A percentile compares a stretch with the other conserved stretches of the same genome.
Evolutionary conservation across 2,113 vertebrate genomes (phyloP).

Genomic region (Asarcornis scutulata): DNA sequence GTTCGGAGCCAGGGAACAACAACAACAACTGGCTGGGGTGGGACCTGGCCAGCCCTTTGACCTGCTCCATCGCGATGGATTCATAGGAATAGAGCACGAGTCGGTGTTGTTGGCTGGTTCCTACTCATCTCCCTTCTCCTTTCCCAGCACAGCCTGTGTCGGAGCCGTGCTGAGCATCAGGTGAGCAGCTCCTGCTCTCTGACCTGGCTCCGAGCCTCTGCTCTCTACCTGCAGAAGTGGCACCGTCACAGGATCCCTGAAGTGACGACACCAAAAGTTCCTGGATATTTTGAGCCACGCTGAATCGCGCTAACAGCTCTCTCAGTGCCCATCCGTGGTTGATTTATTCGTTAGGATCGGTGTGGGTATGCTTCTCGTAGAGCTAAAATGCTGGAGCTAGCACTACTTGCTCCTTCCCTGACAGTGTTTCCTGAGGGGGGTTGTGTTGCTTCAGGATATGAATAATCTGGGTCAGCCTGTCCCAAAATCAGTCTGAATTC

Average conservation of each 20-base stretch:
- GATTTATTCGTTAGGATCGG: background rate
- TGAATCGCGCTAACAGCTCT: background rate
- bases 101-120: background rate
- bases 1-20: background rate
- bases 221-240: background rate
- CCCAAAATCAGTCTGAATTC: conserved; percentile 13
- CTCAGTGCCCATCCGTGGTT: background rate
- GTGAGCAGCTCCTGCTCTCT: background rate
- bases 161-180: background rate
- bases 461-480: background rate
- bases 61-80: background rate
- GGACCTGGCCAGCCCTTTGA: background rate
- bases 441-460: background rate
- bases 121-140: background rate
- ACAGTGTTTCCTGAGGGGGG: background rate
- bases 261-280: background rate
- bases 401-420: background rate
- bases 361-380: background rate
- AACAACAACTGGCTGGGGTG: background rate
- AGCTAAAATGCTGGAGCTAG: background rate
- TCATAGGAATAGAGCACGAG: background rate
- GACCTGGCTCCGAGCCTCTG: background rate
- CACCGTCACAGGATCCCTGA: background rate
- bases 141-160: background rate
- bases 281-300: background rate